Conservation (phyloP, 2,113 vertebrate genomes). For the Anoura caudifer region DNA sequence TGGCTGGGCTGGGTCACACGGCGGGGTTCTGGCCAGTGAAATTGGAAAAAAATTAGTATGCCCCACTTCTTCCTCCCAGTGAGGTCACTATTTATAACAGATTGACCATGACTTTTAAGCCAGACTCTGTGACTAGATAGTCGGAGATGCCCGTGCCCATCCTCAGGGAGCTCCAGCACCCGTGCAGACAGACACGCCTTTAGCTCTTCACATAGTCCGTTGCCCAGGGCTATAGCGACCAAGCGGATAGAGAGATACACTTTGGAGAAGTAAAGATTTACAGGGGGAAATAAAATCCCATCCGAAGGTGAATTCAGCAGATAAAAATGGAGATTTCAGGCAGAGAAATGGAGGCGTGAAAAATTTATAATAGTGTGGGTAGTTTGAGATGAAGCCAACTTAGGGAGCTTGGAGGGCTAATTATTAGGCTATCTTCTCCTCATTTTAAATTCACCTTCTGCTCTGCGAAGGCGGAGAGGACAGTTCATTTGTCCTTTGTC, state of each 20-base stretch:
- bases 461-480: not conserved
- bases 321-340: not conserved
- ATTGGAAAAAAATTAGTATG: not conserved
- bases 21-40: not conserved
- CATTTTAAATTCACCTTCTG: not conserved
- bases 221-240: accelerated
- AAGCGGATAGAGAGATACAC: not conserved
- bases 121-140: not conserved
- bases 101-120: not conserved
- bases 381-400: not conserved
- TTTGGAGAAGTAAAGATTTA: not conserved
- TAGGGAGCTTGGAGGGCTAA: accelerated
- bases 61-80: not conserved
- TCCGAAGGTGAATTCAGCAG: not conserved
- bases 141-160: not conserved
- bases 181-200: not conserved
- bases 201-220: not conserved
- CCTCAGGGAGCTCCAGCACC: not conserved
- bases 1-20: accelerated
- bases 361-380: not conserved
- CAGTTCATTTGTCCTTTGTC: not conserved
- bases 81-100: not conserved
- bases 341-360: not conserved
- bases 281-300: not conserved
- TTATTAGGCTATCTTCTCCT: not conserved